Conservation (phyloP, 2,888 invertebrate genomes). For the Clunio marinus region DNA sequence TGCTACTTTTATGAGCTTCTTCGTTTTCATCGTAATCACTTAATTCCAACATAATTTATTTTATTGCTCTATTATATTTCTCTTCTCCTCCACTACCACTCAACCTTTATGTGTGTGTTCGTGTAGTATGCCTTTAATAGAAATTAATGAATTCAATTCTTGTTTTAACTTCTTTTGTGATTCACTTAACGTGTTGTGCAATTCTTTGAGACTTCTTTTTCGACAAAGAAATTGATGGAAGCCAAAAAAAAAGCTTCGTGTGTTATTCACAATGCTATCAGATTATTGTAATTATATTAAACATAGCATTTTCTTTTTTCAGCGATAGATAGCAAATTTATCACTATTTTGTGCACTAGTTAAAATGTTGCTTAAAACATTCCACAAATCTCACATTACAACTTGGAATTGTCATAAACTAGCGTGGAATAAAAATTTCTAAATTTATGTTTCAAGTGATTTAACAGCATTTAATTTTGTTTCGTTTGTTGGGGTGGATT, state of each 20-base stretch:
- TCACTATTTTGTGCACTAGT: too few relatives aligned
- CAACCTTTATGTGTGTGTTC: neutral
- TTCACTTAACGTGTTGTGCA: neutral
- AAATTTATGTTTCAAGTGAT: constrained; percentile 3
- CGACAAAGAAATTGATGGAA: too few relatives aligned
- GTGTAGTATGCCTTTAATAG: neutral
- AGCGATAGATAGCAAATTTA: neutral
- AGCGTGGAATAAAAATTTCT: neutral
- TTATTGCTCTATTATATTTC: constrained; percentile 31
- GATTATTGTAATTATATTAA: neutral
- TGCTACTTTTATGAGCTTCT: constrained; percentile 39
- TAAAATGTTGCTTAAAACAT: neutral
- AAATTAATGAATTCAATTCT: constrained; percentile 25
- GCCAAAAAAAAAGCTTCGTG: too few relatives aligned
- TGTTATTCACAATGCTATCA: too few relatives aligned
- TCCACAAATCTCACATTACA: constrained; percentile 19
- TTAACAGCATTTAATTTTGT: constrained; percentile 15
- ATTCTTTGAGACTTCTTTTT: too few relatives aligned
- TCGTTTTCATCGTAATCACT: constrained; percentile 40
- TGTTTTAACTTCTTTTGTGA: neutral
- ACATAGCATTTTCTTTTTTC: neutral
- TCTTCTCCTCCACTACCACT: neutral
- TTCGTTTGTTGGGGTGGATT: neutral
- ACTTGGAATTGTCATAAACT: neutral
- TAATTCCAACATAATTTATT: constrained; percentile 40